Conservation (phyloP, 2,113 vertebrate species). For the Seriola aureovittata region DNA sequence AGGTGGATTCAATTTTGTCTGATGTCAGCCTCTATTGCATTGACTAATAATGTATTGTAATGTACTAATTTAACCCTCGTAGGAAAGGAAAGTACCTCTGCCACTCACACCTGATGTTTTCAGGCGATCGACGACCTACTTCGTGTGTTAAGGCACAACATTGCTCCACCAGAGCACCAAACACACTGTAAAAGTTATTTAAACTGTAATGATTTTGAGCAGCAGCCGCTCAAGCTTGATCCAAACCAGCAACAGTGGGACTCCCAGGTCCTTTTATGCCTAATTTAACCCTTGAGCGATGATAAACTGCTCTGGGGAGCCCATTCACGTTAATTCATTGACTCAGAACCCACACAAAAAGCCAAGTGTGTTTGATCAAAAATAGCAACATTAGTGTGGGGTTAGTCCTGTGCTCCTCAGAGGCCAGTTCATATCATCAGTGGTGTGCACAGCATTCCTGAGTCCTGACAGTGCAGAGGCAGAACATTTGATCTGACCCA, state of each 20-base stretch:
- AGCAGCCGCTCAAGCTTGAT: slow-evolving; percentile 17
- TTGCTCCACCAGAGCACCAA: slow-evolving; percentile 8
- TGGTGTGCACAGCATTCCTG: slow-evolving; percentile 50
- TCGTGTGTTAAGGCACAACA: background rate
- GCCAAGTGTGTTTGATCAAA: slow-evolving; percentile 61
- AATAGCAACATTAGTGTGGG: slow-evolving; percentile 51
- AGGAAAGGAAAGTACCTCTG: no score
- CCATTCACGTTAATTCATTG: slow-evolving; percentile 54
- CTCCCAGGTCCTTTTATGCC: slow-evolving; percentile 49
- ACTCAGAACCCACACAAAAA: slow-evolving; percentile 69
- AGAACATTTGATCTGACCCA: slow-evolving; percentile 55
- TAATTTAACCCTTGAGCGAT: slow-evolving; percentile 54
- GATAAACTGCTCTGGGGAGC: slow-evolving; percentile 56
- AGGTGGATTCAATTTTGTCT: background rate
- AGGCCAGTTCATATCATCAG: slow-evolving; percentile 63
- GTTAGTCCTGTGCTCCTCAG: slow-evolving; percentile 32
- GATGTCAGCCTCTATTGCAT: background rate
- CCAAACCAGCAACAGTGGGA: slow-evolving; percentile 43
- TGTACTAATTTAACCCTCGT: background rate
- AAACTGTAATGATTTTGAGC: slow-evolving; percentile 36
- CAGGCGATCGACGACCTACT: background rate
- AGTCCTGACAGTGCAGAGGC: slow-evolving; percentile 51
- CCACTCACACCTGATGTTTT: no score
- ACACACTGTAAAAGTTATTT: slow-evolving; percentile 24
- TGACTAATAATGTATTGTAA: background rate